Conservation (phyloP, 2,113 vertebrate species). For the Catharus minimus region DNA sequence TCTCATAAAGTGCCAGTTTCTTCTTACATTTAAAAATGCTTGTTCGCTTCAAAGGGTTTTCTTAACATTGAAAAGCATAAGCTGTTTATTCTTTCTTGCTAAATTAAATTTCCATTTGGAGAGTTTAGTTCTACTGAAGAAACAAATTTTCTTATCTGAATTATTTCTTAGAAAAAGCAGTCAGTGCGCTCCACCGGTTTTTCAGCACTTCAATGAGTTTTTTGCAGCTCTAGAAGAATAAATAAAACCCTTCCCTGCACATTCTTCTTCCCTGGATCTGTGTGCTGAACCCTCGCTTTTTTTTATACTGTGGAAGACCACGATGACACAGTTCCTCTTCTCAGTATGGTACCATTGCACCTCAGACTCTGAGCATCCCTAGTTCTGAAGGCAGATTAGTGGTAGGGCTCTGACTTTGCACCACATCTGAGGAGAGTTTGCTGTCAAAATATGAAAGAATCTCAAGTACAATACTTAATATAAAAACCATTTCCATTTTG, state of each 20-base stretch:
- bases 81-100: not conserved
- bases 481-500: not conserved
- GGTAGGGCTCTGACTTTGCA: not conserved
- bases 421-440: not conserved
- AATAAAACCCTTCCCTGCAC: not conserved
- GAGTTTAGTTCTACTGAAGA: not conserved
- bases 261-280: not conserved
- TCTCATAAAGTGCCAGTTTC: not conserved
- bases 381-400: not conserved
- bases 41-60: not conserved
- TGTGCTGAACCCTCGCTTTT: not conserved
- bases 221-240: not conserved
- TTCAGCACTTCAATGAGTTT: not conserved
- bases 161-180: not conserved
- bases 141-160: not conserved
- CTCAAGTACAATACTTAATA: not conserved
- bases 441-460: not conserved
- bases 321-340: not conserved
- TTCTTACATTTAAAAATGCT: not conserved
- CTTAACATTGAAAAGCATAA: not conserved
- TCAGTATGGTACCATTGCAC: not conserved
- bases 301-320: not conserved
- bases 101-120: not conserved
- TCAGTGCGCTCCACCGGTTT: not conserved
- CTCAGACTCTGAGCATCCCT: not conserved